phyloP scores from a whole-genome alignment of 2,797 vertebrate species.

The Somateria mollissima region DNA sequence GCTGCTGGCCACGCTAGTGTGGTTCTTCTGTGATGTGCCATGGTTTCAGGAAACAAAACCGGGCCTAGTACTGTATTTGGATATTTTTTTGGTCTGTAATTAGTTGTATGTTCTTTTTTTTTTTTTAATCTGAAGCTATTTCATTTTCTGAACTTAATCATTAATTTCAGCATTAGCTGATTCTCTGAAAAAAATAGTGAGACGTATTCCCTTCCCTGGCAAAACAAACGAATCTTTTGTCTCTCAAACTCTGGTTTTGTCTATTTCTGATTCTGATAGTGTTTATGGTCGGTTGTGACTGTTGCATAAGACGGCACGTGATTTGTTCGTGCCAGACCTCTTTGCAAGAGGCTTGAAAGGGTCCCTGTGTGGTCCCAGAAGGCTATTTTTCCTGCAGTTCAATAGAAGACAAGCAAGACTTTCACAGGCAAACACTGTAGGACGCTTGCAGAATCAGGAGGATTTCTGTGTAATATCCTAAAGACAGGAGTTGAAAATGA shows the following conservation, averaged over 20 bases:
- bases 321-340: background rate
- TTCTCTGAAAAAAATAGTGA: background rate
- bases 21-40: background rate
- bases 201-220: background rate
- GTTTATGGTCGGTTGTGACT: background rate
- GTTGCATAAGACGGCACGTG: background rate
- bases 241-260: background rate
- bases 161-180: background rate
- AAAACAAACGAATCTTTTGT: accelerated
- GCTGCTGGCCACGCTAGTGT: background rate
- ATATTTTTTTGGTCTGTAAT: accelerated
- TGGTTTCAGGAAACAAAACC: background rate
- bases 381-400: background rate
- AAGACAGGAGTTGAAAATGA: background rate
- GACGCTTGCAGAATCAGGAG: background rate
- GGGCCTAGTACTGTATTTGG: background rate
- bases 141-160: background rate
- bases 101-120: background rate
- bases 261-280: background rate
- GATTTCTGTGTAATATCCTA: background rate
- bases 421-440: background rate
- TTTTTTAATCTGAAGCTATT: background rate
- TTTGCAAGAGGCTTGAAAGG: background rate
- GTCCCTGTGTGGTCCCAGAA: background rate
- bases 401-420: background rate